phyloP scores from a whole-genome alignment of 1,140 invertebrate genomes.

The Planococcus citri region DNA sequence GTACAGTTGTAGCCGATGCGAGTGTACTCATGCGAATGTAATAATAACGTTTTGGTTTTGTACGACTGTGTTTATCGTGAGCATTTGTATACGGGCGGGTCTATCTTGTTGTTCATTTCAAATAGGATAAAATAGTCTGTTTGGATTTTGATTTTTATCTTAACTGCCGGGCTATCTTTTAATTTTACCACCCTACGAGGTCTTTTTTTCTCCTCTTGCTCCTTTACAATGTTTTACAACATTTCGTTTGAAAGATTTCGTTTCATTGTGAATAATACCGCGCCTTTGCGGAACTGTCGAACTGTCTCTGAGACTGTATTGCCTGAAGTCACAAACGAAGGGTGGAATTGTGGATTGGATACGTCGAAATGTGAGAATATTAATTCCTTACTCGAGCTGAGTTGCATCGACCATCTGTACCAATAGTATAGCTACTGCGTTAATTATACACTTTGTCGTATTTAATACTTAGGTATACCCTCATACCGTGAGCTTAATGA shows the following conservation, averaged over 20 bases:
- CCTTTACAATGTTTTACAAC: not conserved
- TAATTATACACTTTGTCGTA: not conserved
- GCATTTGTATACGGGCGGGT: conserved; percentile 14
- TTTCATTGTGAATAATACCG: not conserved
- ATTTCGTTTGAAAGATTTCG: not conserved
- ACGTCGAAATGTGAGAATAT: not conserved
- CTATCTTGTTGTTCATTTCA: conserved; percentile 7
- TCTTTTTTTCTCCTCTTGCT: not conserved
- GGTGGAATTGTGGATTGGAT: not conserved
- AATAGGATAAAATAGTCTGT: conserved; percentile 16
- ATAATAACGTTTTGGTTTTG: conserved; percentile 20
- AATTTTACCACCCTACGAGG: conserved; percentile 17
- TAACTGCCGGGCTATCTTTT: conserved; percentile 14
- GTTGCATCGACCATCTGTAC: not conserved
- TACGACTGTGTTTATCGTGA: conserved; percentile 7
- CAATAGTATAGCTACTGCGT: not conserved
- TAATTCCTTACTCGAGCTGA: not conserved
- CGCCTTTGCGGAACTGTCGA: not conserved
- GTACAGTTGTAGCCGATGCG: not conserved
- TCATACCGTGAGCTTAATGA: too few species aligned
- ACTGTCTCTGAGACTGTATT: not conserved
- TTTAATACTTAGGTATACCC: too few species aligned
- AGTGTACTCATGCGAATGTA: conserved; percentile 15
- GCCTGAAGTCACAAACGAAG: not conserved
- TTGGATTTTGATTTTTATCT: conserved; percentile 16